phyloP scores from a whole-genome alignment of 2,888 invertebrate species.

The Theristus sp. region DNA sequence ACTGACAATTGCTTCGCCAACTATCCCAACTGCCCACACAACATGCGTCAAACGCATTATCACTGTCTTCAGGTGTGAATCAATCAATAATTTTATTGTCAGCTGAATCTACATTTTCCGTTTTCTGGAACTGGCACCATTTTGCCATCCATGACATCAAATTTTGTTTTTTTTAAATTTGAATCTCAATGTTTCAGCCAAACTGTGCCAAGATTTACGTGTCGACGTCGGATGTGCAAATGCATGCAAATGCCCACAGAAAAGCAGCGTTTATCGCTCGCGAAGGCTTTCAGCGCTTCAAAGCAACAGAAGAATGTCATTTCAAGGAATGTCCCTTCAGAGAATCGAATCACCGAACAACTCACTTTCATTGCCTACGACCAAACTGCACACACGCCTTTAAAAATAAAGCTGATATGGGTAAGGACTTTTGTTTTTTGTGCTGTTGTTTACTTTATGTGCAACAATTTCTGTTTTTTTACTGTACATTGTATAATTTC shows the following conservation, averaged over 20 bases:
- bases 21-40: conserved; percentile 69
- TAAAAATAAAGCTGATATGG: conserved; percentile 98
- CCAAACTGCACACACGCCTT: conserved; percentile 80
- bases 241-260: conserved; percentile 95
- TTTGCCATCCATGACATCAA: too few species aligned
- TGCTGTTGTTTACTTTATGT: neutral
- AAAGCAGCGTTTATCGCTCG: conserved; percentile 93
- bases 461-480: neutral
- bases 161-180: too few species aligned
- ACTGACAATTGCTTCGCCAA: conserved; percentile 65
- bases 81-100: neutral
- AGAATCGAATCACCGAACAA: conserved; percentile 66
- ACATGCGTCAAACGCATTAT: conserved; percentile 82
- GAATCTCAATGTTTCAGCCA: conserved; percentile 32
- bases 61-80: conserved; percentile 66
- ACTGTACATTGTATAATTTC: too few species aligned
- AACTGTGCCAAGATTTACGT: conserved; percentile 68
- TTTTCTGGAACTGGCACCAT: too few species aligned
- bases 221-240: conserved; percentile 93
- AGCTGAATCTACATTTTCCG: neutral
- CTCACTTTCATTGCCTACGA: conserved; percentile 87
- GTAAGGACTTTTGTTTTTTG: conserved; percentile 40
- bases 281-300: conserved; percentile 86
- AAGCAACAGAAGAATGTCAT: conserved; percentile 35
- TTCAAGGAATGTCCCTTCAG: conserved; percentile 36